Percentiles rank a stretch among this genome's conserved stretches.
Conservation (phyloP, 1,140 invertebrate species). For the Caenorhabditis latens region DNA sequence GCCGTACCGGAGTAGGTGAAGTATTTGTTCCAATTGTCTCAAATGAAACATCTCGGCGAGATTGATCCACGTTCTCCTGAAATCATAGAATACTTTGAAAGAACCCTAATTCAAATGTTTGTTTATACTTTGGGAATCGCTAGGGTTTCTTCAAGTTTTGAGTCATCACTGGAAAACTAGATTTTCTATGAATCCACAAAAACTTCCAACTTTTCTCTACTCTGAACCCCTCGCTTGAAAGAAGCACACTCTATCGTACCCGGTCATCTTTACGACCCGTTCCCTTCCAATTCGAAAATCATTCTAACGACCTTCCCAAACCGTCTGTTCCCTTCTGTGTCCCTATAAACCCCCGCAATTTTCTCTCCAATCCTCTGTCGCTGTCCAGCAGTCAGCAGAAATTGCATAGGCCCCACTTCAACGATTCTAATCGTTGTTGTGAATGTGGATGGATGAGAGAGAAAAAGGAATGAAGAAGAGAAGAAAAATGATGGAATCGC, state of each 20-base stretch:
- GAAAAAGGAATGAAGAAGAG: not conserved
- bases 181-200: not conserved
- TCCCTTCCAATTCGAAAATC: not conserved
- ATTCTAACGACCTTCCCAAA: constrained; percentile 6
- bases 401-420: too few relatives aligned
- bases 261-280: not conserved
- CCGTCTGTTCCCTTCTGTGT: not conserved
- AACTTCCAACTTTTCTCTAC: too few relatives aligned
- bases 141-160: too few relatives aligned
- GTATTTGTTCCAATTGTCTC: not conserved
- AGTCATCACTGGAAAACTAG: not conserved
- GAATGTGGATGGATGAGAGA: not conserved
- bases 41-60: too few relatives aligned
- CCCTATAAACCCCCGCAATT: constrained; percentile 14
- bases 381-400: too few relatives aligned
- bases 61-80: too few relatives aligned
- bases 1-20: not conserved
- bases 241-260: not conserved
- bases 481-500: constrained; percentile 12
- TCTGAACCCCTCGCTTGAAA: not conserved
- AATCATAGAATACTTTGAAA: too few relatives aligned
- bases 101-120: too few relatives aligned
- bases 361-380: not conserved
- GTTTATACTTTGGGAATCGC: too few relatives aligned
- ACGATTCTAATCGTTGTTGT: not conserved